These are phyloP conservation scores for Catocala nupta DNA, from an alignment of 2,888 invertebrate genomes.

Conservation along the genomic window DNA sequence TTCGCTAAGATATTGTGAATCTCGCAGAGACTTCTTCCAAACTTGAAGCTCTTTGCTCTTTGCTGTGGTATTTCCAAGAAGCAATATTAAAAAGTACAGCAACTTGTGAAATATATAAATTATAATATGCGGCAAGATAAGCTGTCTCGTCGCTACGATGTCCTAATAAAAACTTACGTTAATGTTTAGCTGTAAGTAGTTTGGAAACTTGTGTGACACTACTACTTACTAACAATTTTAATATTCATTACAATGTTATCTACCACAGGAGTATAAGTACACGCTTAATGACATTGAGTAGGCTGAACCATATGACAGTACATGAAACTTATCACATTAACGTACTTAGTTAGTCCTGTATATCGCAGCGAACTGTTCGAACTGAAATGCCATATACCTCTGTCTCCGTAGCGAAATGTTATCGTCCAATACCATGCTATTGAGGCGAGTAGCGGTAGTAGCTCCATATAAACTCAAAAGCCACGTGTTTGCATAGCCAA, in stretches of 20 bases:
- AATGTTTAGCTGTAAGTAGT: slow-evolving; percentile 21
- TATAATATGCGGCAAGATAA: slow-evolving; percentile 33
- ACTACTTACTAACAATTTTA: background rate
- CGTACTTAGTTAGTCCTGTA: too few relatives aligned
- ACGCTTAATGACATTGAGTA: too few relatives aligned
- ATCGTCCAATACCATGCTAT: too few relatives aligned
- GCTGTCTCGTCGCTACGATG: slow-evolving; percentile 23
- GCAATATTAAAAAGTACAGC: slow-evolving; percentile 63
- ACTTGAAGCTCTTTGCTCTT: slow-evolving; percentile 51
- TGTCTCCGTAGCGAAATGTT: too few relatives aligned
- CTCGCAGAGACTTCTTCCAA: slow-evolving; percentile 56
- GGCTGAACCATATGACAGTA: too few relatives aligned
- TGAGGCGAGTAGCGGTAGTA: too few relatives aligned
- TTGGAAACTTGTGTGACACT: slow-evolving; percentile 22
- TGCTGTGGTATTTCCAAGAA: slow-evolving; percentile 51
- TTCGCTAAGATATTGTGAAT: slow-evolving; percentile 61
- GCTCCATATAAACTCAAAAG: too few relatives aligned
- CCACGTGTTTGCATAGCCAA: too few relatives aligned
- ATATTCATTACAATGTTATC: background rate
- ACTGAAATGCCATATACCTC: too few relatives aligned
- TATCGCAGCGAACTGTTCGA: too few relatives aligned
- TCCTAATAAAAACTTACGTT: slow-evolving; percentile 37
- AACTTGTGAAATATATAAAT: slow-evolving; percentile 51
- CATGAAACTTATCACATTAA: too few relatives aligned
- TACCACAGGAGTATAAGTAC: background rate